phyloP scores from a whole-genome alignment of 2,797 vertebrate genomes.

The Dicrostonyx torquatus region DNA sequence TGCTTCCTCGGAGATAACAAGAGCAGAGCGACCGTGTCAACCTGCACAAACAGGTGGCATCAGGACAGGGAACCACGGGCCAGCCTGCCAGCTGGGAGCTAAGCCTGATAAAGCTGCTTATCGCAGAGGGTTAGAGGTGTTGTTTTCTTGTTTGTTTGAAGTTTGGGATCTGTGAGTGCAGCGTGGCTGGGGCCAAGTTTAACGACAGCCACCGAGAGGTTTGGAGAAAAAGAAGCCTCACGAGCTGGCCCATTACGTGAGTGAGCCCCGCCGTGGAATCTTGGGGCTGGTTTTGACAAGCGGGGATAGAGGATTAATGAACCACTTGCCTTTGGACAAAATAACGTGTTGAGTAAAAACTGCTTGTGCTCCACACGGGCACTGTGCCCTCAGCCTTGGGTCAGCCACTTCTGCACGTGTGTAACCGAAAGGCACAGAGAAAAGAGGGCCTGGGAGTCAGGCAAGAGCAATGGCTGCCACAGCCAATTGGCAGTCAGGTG shows the following conservation, averaged over 20 bases:
- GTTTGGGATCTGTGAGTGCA: slow-evolving; percentile 34
- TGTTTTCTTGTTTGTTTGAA: slow-evolving; percentile 81
- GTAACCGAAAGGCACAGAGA: neutral
- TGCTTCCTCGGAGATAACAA: slow-evolving; percentile 88
- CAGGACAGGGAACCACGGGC: slow-evolving; percentile 64
- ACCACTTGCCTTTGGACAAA: slow-evolving; percentile 67
- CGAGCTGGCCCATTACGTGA: too few species aligned
- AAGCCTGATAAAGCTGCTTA: slow-evolving; percentile 81
- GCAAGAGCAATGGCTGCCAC: too few species aligned
- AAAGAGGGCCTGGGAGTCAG: neutral
- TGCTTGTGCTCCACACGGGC: fast-evolving
- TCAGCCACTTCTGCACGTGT: neutral
- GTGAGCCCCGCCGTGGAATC: neutral
- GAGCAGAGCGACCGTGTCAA: slow-evolving; percentile 75
- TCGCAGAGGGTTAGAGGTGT: slow-evolving; percentile 75
- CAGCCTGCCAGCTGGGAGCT: slow-evolving; percentile 71
- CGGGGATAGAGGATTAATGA: slow-evolving; percentile 63
- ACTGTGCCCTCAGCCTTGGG: fast-evolving
- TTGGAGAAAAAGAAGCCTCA: fast-evolving
- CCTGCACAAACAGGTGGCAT: slow-evolving; percentile 86
- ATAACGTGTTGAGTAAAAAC: neutral
- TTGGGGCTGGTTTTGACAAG: slow-evolving; percentile 64
- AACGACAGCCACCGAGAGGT: slow-evolving; percentile 53
- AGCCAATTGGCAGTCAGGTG: neutral
- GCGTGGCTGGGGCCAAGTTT: slow-evolving; percentile 42